Conservation (phyloP, 2,113 vertebrate species). For the Nettapus auritus region DNA sequence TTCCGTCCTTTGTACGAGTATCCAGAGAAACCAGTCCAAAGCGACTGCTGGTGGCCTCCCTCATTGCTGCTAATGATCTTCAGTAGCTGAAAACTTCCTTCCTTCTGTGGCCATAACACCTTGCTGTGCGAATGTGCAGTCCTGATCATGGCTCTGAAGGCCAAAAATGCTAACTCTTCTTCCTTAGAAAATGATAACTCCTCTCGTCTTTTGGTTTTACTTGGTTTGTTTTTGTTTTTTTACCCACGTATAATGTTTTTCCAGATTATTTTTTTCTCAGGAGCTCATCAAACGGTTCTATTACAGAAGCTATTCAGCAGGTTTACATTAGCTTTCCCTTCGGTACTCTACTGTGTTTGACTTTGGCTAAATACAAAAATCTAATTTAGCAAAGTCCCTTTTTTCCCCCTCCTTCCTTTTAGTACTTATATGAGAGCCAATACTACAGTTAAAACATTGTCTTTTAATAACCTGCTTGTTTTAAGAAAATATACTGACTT, state of each 20-base stretch:
- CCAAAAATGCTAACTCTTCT: constrained; percentile 4
- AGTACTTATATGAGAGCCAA: neutral
- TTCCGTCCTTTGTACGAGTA: constrained; percentile 74
- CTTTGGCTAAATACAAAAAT: neutral
- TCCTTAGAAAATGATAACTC: neutral
- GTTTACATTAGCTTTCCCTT: neutral
- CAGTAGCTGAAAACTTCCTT: constrained; percentile 78
- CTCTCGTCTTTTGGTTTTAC: neutral
- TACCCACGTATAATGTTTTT: neutral
- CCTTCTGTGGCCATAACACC: constrained; percentile 57
- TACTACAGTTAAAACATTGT: neutral
- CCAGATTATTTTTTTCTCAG: neutral
- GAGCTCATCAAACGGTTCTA: neutral
- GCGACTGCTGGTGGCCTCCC: constrained; percentile 70
- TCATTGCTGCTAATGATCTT: constrained; percentile 71
- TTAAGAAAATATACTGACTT: neutral
- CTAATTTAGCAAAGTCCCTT: neutral
- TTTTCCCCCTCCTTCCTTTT: neutral
- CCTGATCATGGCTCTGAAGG: constrained; percentile 50
- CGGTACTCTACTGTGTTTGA: neutral
- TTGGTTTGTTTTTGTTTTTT: neutral
- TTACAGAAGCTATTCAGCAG: neutral
- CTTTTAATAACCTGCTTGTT: constrained; percentile 15
- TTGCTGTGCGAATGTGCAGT: constrained; percentile 45
- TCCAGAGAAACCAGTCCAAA: constrained; percentile 69